These are phyloP conservation scores for Xiphorhynchus elegans DNA, from an alignment of 2,113 vertebrate genomes.

Conservation along the genomic window DNA sequence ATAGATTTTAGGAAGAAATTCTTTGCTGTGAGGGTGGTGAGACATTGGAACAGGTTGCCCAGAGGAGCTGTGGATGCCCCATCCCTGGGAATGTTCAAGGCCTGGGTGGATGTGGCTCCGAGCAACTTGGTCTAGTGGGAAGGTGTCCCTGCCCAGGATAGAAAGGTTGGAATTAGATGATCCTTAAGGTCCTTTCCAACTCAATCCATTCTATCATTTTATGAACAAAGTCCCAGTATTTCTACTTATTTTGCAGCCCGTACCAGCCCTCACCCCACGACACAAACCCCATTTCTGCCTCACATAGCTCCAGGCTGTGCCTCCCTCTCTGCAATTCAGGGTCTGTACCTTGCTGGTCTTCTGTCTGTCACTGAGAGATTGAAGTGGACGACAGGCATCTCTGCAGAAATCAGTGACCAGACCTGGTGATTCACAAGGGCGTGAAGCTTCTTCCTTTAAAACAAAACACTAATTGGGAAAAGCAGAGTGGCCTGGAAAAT, in stretches of 20 bases:
- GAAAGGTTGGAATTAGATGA: not conserved
- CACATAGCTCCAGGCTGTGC: rapidly evolving
- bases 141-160: not conserved
- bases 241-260: not conserved
- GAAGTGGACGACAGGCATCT: rapidly evolving
- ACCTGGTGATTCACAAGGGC: not conserved
- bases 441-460: not conserved
- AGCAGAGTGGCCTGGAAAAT: not conserved
- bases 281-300: not conserved
- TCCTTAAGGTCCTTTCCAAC: not conserved
- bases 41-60: not conserved
- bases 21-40: not conserved
- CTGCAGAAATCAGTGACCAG: not conserved
- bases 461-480: not conserved
- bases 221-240: not conserved
- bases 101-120: not conserved
- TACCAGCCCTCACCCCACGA: too few relatives aligned
- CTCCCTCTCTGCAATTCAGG: not conserved
- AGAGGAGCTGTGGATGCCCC: not conserved
- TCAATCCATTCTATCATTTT: not conserved
- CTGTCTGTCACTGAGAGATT: not conserved
- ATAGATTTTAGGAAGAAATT: not conserved
- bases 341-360: rapidly evolving
- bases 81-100: not conserved
- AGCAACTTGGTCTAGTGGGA: not conserved